Evolutionary conservation across 2,113 vertebrate species (phyloP).

Genomic region (Alligator sinensis): DNA sequence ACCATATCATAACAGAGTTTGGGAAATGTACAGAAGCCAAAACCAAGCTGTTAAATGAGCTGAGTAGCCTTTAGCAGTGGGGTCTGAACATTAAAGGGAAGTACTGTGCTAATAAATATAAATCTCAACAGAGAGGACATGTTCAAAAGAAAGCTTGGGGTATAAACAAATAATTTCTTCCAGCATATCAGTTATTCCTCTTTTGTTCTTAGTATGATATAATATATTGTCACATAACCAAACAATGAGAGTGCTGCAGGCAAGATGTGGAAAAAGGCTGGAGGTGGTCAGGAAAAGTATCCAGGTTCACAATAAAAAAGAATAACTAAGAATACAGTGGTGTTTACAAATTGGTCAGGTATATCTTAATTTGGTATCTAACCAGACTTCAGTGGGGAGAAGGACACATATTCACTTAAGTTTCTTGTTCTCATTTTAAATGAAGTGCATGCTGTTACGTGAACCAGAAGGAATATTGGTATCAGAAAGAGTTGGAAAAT

Average conservation of each 20-base stretch:
- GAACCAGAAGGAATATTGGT: background rate
- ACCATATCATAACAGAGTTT: background rate
- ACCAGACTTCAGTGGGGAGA: too few species aligned
- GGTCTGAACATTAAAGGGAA: background rate
- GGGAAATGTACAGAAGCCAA: background rate
- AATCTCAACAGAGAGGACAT: conserved; percentile 32
- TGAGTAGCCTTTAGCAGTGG: conserved; percentile 38
- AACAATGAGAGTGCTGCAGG: background rate
- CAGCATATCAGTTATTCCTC: background rate
- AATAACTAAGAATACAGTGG: background rate
- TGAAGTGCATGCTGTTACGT: background rate
- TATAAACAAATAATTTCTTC: background rate
- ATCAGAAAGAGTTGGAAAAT: background rate
- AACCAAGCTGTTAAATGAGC: conserved; percentile 47
- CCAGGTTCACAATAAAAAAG: background rate
- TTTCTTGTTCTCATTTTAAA: background rate
- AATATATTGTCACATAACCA: too few species aligned
- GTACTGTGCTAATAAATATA: background rate
- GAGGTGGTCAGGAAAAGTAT: background rate
- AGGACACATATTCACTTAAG: too few species aligned
- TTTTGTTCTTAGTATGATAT: too few species aligned
- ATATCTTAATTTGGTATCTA: too few species aligned
- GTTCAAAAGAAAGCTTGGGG: background rate
- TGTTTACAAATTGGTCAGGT: too few species aligned
- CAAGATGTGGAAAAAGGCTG: background rate